A percentile compares a stretch with the other conserved stretches of the same genome.
These are phyloP conservation scores for Bos javanicus DNA, from an alignment of 2,113 vertebrate species.

Conservation along the genomic window DNA sequence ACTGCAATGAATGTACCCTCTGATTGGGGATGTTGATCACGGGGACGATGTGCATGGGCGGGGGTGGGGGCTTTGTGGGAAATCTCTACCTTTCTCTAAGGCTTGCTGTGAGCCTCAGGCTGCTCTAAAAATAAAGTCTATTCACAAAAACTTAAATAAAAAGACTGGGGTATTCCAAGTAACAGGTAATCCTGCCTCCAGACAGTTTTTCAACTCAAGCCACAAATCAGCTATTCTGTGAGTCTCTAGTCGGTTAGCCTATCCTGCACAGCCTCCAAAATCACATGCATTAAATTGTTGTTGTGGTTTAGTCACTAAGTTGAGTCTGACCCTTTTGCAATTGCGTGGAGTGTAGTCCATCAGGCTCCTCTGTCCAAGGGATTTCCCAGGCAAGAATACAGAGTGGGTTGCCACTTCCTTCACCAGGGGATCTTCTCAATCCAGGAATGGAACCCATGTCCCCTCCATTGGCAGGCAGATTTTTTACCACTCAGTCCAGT, in stretches of 20 bases:
- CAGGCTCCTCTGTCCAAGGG: background rate
- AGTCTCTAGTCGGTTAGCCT: background rate
- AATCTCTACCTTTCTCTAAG: background rate
- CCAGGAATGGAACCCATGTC: background rate
- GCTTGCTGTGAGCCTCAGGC: background rate
- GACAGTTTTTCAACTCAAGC: background rate
- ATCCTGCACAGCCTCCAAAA: background rate
- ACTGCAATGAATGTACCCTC: accelerated
- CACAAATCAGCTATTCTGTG: background rate
- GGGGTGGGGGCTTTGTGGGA: background rate
- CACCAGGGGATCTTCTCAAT: background rate
- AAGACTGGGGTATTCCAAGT: background rate
- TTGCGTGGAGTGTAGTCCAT: accelerated
- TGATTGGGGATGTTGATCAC: background rate
- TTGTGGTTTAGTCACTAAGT: background rate
- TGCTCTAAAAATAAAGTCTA: background rate
- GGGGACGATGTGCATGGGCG: background rate
- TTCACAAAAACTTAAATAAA: background rate
- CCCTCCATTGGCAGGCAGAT: background rate
- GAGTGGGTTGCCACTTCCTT: background rate
- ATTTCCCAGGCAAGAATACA: background rate
- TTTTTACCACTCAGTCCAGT: background rate
- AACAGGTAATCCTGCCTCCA: background rate
- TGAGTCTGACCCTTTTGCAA: background rate
- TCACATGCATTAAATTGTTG: background rate